Base-by-base conservation (phyloP, 2,113 vertebrate genomes). In the Oenanthe melanoleuca region DNA sequence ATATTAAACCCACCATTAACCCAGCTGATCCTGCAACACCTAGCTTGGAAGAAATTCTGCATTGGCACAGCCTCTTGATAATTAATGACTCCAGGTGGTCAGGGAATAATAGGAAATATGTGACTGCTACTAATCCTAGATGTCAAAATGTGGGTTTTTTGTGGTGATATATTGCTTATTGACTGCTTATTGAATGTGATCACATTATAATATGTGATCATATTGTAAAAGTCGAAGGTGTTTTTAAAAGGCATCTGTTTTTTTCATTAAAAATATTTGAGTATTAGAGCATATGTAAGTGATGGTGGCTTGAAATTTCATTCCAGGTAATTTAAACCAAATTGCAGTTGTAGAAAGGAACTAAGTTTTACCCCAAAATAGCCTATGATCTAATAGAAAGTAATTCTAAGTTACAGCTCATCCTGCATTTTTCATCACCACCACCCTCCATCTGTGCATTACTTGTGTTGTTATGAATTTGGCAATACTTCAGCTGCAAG, bases 381-480 rank as follows among this genome's bases (percentile, higher is more conserved):
- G 80, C 56, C 45, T 67, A 40, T 96, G 93, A 88, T 94, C 75
- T 94, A 80, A 94, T 12, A 88, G 72, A 84, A 94, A 80, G 55
- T 73, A 84, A 74, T 47, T 92, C 61, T 73, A 17, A 91, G n/a
- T 64, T 93, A 77, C 57, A 95, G 88, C 82, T 95, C 94, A 89
- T 90, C 44, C 84, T 86, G 71, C 57, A 50, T 88, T 85, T 92
- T 93, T 84, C 89, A 88, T 61, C 75, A 63, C 67, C 45, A 93
- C 49, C 63, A 64, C 47, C 23, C 82, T 92, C 86, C 91, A 93
- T 95, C 86, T 93, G 94, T 92, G 92, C 89, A 31, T 93, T 94
- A 79, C 89, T 97, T 92, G 45, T 50, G 69, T 77, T 77, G 80
- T 81, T 95, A 74, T 63, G 89, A 91, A 89, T 95, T 84, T 97